Conservation (phyloP, 2,113 vertebrate genomes). For the mouse (Mus musculus) region DNA sequence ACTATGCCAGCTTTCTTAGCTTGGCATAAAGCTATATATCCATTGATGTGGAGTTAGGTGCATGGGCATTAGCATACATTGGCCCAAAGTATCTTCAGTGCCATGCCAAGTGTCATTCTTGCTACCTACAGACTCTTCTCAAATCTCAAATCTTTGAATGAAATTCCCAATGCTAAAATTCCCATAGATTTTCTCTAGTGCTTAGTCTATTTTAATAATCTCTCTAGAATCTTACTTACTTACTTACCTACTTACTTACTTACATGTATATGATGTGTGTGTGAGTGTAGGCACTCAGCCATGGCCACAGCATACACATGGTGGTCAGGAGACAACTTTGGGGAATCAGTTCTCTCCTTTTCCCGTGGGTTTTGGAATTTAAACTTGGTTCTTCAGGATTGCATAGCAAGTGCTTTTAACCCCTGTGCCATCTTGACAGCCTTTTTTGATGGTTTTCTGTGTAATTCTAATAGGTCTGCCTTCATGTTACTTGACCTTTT, state of each 20-base stretch:
- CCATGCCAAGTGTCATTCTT: conserved; percentile 4
- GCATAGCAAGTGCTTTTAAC: not conserved
- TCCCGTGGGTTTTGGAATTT: not conserved
- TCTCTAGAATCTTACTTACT: not conserved
- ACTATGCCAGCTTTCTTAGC: not conserved
- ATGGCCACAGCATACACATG: not conserved
- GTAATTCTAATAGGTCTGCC: too few species aligned
- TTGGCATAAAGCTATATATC: not conserved
- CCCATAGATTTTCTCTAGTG: not conserved
- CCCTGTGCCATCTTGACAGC: not conserved
- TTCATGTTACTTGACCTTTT: too few species aligned
- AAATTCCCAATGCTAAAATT: not conserved
- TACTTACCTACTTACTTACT: not conserved
- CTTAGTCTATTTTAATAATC: not conserved
- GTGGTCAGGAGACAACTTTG: not conserved
- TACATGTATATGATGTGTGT: not conserved
- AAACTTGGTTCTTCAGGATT: not conserved
- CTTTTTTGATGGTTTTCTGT: not conserved
- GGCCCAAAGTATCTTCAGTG: not conserved
- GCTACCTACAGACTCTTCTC: not conserved
- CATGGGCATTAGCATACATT: not conserved
- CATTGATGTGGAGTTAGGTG: not conserved
- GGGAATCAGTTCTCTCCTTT: not conserved
- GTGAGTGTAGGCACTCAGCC: not conserved
- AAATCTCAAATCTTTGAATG: conserved; percentile 39